These are phyloP conservation scores for Drosophila yakuba DNA, from an alignment of 1,140 invertebrate species.

Conservation along the genomic window DNA sequence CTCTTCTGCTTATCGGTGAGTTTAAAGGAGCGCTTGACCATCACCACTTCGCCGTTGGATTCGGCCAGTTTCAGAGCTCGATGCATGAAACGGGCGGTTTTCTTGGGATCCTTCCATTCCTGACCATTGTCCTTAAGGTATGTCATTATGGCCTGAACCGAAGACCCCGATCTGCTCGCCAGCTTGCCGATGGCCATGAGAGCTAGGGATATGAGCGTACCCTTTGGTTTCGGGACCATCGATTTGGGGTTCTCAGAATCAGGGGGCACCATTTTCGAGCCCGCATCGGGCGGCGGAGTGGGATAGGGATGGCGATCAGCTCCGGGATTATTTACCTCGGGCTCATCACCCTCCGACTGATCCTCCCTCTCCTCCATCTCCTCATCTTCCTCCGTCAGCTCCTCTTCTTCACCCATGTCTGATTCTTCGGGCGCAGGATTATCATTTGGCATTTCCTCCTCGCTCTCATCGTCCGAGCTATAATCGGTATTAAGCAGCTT, in stretches of 20 bases:
- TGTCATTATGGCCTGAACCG: slow-evolving; percentile 40
- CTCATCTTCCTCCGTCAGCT: neutral
- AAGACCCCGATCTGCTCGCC: slow-evolving; percentile 35
- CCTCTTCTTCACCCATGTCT: neutral
- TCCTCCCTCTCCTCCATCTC: neutral
- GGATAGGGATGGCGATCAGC: slow-evolving; percentile 28
- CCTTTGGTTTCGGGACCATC: neutral
- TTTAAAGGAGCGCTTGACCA: slow-evolving; percentile 56
- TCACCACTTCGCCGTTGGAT: slow-evolving; percentile 27
- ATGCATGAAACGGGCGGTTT: neutral
- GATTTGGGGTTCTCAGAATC: neutral
- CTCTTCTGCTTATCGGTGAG: slow-evolving; percentile 16
- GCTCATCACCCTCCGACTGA: neutral
- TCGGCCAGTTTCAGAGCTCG: slow-evolving; percentile 29
- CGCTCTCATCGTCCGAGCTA: slow-evolving; percentile 4
- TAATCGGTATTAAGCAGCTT: neutral
- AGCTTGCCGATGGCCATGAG: slow-evolving; percentile 32
- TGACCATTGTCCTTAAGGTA: slow-evolving; percentile 40
- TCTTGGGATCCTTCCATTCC: slow-evolving; percentile 4
- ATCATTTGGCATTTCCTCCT: slow-evolving; percentile 3
- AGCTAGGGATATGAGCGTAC: neutral
- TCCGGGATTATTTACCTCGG: neutral
- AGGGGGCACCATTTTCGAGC: slow-evolving; percentile 9
- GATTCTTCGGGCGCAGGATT: neutral
- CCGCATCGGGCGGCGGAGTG: slow-evolving; percentile 51